A percentile compares a stretch with the other conserved stretches of the same genome.
phyloP scores from a whole-genome alignment of 2,888 invertebrate species.

The Apantesis nais region DNA sequence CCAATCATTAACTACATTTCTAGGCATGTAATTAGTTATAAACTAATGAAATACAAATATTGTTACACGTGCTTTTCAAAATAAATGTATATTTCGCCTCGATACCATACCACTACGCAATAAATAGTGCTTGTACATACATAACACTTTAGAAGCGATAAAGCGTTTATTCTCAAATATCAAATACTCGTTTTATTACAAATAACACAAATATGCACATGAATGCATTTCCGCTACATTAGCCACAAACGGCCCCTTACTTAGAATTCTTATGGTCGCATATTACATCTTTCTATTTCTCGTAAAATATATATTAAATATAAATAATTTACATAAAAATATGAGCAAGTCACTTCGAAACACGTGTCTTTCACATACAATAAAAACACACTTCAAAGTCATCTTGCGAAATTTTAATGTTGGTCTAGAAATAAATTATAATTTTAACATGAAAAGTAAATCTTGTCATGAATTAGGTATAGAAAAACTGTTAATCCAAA shows the following conservation, averaged over 20 bases:
- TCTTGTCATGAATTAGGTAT: too few relatives aligned
- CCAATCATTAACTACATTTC: too few relatives aligned
- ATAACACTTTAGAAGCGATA: slow-evolving; percentile 1
- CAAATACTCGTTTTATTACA: slow-evolving; percentile 19
- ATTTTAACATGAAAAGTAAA: too few relatives aligned
- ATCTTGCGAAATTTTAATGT: too few relatives aligned
- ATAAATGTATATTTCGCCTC: neutral
- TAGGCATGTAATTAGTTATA: too few relatives aligned
- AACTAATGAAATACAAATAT: too few relatives aligned
- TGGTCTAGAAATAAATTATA: too few relatives aligned
- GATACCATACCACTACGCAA: neutral
- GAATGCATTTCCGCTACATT: slow-evolving; percentile 45
- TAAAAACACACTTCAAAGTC: neutral
- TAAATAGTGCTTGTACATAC: neutral
- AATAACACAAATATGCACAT: slow-evolving; percentile 31
- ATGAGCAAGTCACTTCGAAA: neutral
- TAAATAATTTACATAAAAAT: neutral
- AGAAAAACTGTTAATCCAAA: too few relatives aligned
- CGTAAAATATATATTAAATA: neutral
- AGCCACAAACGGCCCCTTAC: slow-evolving; percentile 22
- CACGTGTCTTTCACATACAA: neutral
- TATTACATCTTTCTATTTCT: neutral
- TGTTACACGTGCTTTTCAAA: neutral
- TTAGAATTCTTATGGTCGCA: slow-evolving; percentile 21
- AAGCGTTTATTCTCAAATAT: slow-evolving; percentile 14